Percentiles rank a stretch among this genome's conserved stretches.
Evolutionary conservation across 2,888 invertebrate species (phyloP).

Genomic region (Exocentrus adspersus): DNA sequence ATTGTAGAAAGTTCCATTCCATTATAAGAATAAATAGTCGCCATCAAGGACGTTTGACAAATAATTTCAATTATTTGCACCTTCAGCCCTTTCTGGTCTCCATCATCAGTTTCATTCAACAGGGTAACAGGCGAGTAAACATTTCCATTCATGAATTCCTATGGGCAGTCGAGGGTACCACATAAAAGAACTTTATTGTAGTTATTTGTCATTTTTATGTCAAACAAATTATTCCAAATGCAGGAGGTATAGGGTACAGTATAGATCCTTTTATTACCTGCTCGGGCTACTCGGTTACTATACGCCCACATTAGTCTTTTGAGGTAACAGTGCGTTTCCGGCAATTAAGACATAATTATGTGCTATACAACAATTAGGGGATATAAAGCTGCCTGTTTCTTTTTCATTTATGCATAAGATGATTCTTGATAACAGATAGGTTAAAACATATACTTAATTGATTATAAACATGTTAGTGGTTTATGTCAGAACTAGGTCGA

Average conservation of each 20-base stretch:
- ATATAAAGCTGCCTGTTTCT: too few species aligned
- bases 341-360: constrained; percentile 25
- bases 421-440: too few species aligned
- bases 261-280: constrained; percentile 41
- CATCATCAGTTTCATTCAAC: constrained; percentile 40
- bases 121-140: constrained; percentile 49
- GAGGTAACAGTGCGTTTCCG: constrained; percentile 38
- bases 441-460: too few species aligned
- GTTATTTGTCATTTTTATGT: constrained; percentile 55
- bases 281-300: too few species aligned
- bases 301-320: constrained; percentile 35
- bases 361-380: neutral
- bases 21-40: constrained; percentile 35
- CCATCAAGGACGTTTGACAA: constrained; percentile 28
- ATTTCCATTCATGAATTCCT: constrained; percentile 48
- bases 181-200: constrained; percentile 45
- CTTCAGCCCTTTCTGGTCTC: constrained; percentile 36
- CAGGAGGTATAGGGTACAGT: constrained; percentile 21
- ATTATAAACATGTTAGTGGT: too few species aligned
- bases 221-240: constrained; percentile 53
- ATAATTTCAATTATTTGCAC: constrained; percentile 38
- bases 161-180: constrained; percentile 41
- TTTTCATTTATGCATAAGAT: too few species aligned
- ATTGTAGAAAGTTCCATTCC: neutral
- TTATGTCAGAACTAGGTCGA: too few species aligned